phyloP scores from a whole-genome alignment of 2,113 vertebrate genomes.

The Leptocoma aspasia region DNA sequence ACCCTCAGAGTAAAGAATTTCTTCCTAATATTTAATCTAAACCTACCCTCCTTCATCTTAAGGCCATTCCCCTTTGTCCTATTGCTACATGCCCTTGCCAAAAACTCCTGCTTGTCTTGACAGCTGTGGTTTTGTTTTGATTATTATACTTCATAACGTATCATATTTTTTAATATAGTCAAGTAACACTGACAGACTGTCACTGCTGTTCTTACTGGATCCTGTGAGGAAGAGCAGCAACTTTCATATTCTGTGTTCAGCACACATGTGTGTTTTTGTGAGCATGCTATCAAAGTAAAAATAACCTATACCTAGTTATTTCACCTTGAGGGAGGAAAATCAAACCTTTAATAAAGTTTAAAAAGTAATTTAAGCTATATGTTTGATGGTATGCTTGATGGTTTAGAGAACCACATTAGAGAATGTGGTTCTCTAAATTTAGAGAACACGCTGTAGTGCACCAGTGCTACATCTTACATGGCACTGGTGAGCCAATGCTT shows the following conservation, averaged over 20 bases:
- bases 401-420: too few relatives aligned
- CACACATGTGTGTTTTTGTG: neutral
- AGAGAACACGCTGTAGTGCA: neutral
- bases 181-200: neutral
- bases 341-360: neutral
- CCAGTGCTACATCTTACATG: neutral
- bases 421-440: too few relatives aligned
- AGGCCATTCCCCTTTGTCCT: neutral
- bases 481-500: neutral
- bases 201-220: neutral
- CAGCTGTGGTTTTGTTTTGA: neutral
- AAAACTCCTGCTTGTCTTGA: neutral
- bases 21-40: neutral
- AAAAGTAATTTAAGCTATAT: neutral
- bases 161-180: neutral
- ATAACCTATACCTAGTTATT: neutral
- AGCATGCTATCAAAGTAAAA: neutral
- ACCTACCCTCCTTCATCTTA: neutral
- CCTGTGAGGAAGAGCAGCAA: neutral
- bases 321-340: neutral
- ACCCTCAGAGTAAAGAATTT: neutral
- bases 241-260: fast-evolving
- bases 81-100: neutral
- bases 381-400: too few relatives aligned
- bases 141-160: neutral